A percentile compares a stretch with the other conserved stretches of the same genome.
These are phyloP conservation scores for Chelonus insularis DNA, from an alignment of 1,140 invertebrate species.

Conservation along the genomic window DNA sequence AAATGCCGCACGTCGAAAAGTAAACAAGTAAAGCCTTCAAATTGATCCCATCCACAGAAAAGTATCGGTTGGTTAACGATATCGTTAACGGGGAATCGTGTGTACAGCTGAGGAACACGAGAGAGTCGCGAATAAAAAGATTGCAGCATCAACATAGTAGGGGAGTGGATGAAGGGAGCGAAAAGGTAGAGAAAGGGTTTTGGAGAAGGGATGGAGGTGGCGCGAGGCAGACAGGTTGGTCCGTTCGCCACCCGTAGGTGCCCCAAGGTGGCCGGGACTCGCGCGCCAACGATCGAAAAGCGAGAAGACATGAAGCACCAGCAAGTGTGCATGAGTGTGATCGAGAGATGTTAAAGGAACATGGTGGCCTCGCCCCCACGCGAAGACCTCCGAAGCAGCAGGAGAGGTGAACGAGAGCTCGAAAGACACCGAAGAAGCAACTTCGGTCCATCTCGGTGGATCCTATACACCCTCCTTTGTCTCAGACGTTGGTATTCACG, in stretches of 20 bases:
- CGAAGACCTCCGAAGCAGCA: slow-evolving; percentile 44
- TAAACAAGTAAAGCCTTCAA: slow-evolving; percentile 2
- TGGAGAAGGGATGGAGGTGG: slow-evolving; percentile 40
- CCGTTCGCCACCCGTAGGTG: slow-evolving; percentile 56
- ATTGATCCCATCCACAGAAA: slow-evolving; percentile 9
- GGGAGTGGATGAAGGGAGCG: neutral
- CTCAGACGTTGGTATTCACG: neutral
- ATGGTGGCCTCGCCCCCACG: slow-evolving; percentile 60
- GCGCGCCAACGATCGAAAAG: slow-evolving; percentile 28
- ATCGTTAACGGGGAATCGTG: slow-evolving; percentile 20
- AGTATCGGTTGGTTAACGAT: slow-evolving; percentile 27
- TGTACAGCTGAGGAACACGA: neutral
- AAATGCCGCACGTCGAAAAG: slow-evolving; percentile 2
- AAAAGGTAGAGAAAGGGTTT: slow-evolving; percentile 2
- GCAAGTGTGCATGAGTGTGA: slow-evolving; percentile 11
- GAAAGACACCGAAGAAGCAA: slow-evolving; percentile 16
- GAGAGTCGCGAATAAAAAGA: slow-evolving; percentile 9
- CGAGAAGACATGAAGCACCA: slow-evolving; percentile 24
- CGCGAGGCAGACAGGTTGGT: slow-evolving; percentile 52
- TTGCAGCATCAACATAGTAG: slow-evolving; percentile 5
- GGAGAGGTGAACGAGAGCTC: slow-evolving; percentile 35
- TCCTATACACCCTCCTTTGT: neutral
- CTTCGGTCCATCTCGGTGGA: slow-evolving; percentile 13
- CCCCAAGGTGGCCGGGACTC: slow-evolving; percentile 53
- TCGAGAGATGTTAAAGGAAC: slow-evolving; percentile 42